Evolutionary conservation across 2,113 vertebrate species (phyloP), one percentile per base, ranked within the genome.

Genomic region (Electrona antarctica): DNA sequence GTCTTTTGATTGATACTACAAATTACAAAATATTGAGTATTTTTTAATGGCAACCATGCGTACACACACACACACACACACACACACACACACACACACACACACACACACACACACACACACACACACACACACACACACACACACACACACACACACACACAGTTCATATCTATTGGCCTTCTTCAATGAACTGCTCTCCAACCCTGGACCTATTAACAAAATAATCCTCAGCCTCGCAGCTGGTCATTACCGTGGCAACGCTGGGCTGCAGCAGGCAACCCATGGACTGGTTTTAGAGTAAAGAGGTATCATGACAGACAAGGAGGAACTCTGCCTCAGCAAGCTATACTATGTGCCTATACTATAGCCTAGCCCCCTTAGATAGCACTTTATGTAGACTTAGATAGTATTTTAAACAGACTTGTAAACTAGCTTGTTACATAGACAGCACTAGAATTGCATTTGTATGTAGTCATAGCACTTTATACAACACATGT

Each of bases 201-300:
- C 83, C 92, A 91, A 89, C 67, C 77, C 82, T 88, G 87, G 89
- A 89, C 87, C 86, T 86, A 90, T 91, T 91, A 92, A 93, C 90
- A 89, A 81, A 21, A 92, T 91, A 93, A 90, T 90, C 84, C 86
- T 58, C 79, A 86, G 88, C 84, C 88, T 91, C 79, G 91, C 90
- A 93, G 92, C 91, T 92, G 92, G 90, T 90, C 91, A 93, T 93
- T 88, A 83, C 93, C 92, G 86, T 93, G 91, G 92, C 90, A 93
- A 93, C 92, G 50, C 85, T 73, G 84, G 89, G 88, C 83, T 90
- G 79, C 5, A 41, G 82, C 77, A 91, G 79, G 85, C 33, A 85
- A 92, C 83, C 85, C 81, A 86, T 81, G 79, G 65, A 80, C 77
- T 88, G 84, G 87, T 91, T 91, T 84, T 88, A 90, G 91, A 92